These are phyloP conservation scores for Chrysaora quinquecirrha DNA, from an alignment of 30 jellyfish, hydroid and myxozoan species.

Conservation along the genomic window DNA sequence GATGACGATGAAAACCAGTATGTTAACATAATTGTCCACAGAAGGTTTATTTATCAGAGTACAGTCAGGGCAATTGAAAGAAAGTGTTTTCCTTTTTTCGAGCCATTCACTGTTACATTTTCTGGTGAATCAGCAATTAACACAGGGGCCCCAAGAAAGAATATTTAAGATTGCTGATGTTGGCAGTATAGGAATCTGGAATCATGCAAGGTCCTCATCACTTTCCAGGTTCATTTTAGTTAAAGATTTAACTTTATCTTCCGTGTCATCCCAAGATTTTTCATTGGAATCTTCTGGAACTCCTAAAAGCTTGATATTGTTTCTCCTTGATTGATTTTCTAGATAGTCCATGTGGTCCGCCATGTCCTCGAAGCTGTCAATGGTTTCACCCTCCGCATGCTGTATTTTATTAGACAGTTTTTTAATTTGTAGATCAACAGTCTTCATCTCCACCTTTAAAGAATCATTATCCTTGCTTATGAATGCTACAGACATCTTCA, in stretches of 20 bases:
- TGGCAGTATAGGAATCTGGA: constrained; percentile 21
- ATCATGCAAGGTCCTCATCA: constrained; percentile 33
- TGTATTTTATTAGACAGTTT: constrained; percentile 19
- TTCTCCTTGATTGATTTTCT: constrained; percentile 52
- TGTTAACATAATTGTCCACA: constrained; percentile 39
- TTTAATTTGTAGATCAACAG: not conserved
- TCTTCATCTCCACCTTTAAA: constrained; percentile 27
- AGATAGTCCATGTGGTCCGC: constrained; percentile 52
- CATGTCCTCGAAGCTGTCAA: constrained; percentile 44
- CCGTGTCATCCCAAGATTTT: constrained; percentile 64
- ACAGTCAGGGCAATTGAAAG: constrained; percentile 28
- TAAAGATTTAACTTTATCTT: constrained; percentile 37
- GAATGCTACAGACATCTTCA: constrained; percentile 37
- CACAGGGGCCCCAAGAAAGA: constrained; percentile 43
- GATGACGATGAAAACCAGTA: constrained; percentile 40
- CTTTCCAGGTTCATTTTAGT: too few relatives aligned
- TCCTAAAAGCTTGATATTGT: constrained; percentile 36
- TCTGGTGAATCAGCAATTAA: constrained; percentile 39
- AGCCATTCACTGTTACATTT: constrained; percentile 37
- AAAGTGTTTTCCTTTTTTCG: constrained; percentile 10
- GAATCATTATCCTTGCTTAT: constrained; percentile 63
- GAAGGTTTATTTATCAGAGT: constrained; percentile 40
- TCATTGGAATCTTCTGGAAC: constrained; percentile 62
- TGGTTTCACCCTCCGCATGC: constrained; percentile 21
- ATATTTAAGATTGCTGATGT: constrained; percentile 26